phyloP scores from a whole-genome alignment of 1,140 invertebrate species.

The Achroia grisella region DNA sequence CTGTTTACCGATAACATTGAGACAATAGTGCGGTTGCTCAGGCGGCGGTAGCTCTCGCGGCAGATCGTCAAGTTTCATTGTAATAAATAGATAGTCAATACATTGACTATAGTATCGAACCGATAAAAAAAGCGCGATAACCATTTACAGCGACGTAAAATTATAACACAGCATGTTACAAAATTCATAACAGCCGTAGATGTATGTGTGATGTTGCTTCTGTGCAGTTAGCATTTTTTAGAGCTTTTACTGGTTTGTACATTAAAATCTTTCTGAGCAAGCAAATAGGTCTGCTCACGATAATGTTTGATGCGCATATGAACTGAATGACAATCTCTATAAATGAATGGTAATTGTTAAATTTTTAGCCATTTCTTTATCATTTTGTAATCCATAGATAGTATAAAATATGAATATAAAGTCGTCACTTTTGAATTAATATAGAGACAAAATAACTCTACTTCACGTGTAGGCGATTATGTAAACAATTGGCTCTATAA shows the following conservation, averaged over 20 bases:
- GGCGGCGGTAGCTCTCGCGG: constrained; percentile 44
- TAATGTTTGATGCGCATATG: no score
- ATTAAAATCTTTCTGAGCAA: constrained; percentile 9
- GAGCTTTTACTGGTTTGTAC: constrained; percentile 47
- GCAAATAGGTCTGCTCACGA: constrained; percentile 1
- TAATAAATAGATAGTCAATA: not conserved
- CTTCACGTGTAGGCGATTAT: no score
- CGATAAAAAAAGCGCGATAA: not conserved
- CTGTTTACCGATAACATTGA: constrained; percentile 45
- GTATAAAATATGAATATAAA: no score
- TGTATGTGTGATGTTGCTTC: constrained; percentile 57
- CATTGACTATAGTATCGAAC: not conserved
- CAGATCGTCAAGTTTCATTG: not conserved
- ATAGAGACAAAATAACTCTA: no score
- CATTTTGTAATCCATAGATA: no score
- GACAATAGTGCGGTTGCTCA: constrained; percentile 51
- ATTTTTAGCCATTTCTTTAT: no score
- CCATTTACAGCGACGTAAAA: not conserved
- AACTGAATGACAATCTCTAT: no score
- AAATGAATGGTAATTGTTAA: no score
- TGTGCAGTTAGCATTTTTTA: constrained; percentile 42
- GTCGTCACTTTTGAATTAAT: no score
- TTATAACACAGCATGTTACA: constrained; percentile 42
- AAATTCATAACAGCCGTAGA: constrained; percentile 23
- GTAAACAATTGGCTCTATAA: no score